A percentile compares a stretch with the other conserved stretches of the same genome.
phyloP scores from a whole-genome alignment of 2,888 invertebrate species.

The Mamestra brassicae region DNA sequence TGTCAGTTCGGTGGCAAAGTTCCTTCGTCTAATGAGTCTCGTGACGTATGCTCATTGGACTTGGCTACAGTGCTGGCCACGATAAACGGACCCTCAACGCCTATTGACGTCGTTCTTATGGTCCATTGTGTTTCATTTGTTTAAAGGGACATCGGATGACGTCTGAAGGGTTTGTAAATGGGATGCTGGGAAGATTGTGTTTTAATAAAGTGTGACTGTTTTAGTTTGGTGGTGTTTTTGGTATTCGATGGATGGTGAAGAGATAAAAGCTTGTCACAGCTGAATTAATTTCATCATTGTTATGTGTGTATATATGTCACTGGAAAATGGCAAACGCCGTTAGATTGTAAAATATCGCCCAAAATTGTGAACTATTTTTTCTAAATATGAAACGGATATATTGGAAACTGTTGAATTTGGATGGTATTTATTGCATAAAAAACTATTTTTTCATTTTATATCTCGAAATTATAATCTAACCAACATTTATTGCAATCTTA shows the following conservation, averaged over 20 bases:
- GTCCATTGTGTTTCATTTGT: conserved; percentile 44
- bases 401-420: too few species aligned
- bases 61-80: conserved; percentile 55
- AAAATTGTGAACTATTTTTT: too few species aligned
- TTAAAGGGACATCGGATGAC: conserved; percentile 14
- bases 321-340: too few species aligned
- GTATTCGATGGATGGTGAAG: not conserved
- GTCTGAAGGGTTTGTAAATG: not conserved
- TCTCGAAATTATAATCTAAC: too few species aligned
- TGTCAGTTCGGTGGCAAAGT: conserved; percentile 41
- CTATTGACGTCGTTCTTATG: conserved; percentile 55
- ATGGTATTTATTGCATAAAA: too few species aligned
- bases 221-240: not conserved
- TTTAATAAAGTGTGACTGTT: not conserved
- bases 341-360: too few species aligned
- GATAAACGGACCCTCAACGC: conserved; percentile 60
- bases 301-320: too few species aligned
- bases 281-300: too few species aligned
- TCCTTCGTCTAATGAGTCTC: conserved; percentile 58
- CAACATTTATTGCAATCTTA: too few species aligned
- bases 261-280: not conserved
- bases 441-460: too few species aligned
- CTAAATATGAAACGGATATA: too few species aligned
- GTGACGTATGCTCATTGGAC: conserved; percentile 66
- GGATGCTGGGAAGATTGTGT: not conserved